Conservation (phyloP, 1,140 invertebrate species). For the Teleopsis dalmanni region DNA sequence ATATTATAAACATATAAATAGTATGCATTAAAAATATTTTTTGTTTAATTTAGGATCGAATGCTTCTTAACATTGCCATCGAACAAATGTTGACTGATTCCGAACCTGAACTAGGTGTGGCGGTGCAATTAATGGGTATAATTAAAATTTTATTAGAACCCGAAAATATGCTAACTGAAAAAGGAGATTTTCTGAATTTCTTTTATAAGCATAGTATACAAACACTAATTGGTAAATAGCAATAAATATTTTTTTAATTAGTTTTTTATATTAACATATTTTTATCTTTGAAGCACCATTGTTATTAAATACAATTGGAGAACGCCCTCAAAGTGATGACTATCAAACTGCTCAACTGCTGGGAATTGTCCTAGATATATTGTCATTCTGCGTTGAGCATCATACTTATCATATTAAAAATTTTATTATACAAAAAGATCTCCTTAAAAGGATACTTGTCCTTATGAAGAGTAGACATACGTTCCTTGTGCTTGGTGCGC, state of each 20-base stretch:
- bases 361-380: constrained; percentile 86
- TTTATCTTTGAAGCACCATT: constrained; percentile 61
- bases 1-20: neutral
- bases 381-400: constrained; percentile 99
- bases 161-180: constrained; percentile 98
- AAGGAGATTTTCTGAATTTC: constrained; percentile 95
- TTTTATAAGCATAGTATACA: constrained; percentile 99
- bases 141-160: constrained; percentile 91
- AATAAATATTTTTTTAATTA: neutral
- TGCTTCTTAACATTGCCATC: constrained; percentile 95
- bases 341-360: constrained; percentile 93
- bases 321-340: constrained; percentile 83
- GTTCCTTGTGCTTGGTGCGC: constrained; percentile 91
- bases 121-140: constrained; percentile 91
- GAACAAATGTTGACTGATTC: constrained; percentile 88
- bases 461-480: constrained; percentile 97
- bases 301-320: constrained; percentile 80
- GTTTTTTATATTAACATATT: neutral
- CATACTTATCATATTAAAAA: constrained; percentile 99
- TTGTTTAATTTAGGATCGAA: constrained; percentile 64
- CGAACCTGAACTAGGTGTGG: constrained; percentile 88
- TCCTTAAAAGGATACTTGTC: constrained; percentile 88
- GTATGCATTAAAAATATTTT: neutral
- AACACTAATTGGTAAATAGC: constrained; percentile 70
- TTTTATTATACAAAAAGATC: constrained; percentile 94